Base-by-base conservation (phyloP, 2,797 vertebrate genomes). In the Centropyge bicolor region DNA sequence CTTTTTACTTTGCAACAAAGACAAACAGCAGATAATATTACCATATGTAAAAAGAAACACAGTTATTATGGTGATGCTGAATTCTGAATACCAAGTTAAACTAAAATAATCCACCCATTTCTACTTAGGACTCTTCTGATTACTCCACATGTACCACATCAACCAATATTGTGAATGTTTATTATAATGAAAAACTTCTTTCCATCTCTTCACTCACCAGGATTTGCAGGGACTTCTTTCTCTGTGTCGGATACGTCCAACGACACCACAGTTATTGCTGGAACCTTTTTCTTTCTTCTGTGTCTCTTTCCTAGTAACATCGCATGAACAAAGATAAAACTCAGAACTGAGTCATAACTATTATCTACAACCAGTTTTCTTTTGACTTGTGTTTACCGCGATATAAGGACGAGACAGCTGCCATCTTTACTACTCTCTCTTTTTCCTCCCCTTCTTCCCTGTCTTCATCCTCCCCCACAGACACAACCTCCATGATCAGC, bases 401-500 rank as follows among this genome's bases (percentile, higher is more conserved):
- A 57, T 51, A 57, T 67, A 80, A 78, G 16, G 87, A 35, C 0
- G 81, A 62, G 55, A 71, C 72, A 27, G 83, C 12, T 13, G 74
- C 20, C 72, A 40, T 85, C 59, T 82, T 89, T 56, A 40, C 71
- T 31, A 31, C 76, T 81, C 66, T 83, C 43, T 86, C 71, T 64
- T 65, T 86, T 14, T 80, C 77, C 62, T 91, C 83, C 62, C 51
- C 65, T 57, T 85, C 89, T 12, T 90, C 76, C 59, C 41, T 75
- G 43, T 84, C 91, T 63, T 86, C 90, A 35, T 91, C 80, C 2
- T 89, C 87, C 40, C 70, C 88, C 41, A 65, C 79, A 78, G 86
- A 82, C 51, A 78, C 86, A 59, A 81, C 89, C 68, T 92, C 90
- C 88, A 90, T 89, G 85, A 89, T 56, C 74, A 90, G 85, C 0